phyloP scores from a whole-genome alignment of 2,113 vertebrate genomes.

The Urocitellus parryii region DNA sequence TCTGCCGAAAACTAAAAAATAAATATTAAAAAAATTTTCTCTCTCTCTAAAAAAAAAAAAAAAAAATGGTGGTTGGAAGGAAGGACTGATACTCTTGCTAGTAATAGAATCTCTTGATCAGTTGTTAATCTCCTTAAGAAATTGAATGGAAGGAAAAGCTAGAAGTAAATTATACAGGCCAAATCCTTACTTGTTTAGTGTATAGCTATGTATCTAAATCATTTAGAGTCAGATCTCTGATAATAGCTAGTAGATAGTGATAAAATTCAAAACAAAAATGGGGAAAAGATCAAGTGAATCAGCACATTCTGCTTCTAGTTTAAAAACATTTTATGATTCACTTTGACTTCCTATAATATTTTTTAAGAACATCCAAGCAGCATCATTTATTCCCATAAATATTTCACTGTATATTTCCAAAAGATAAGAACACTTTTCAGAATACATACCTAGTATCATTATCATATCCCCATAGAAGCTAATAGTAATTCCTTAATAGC shows the following conservation, averaged over 20 bases:
- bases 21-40: too few species aligned
- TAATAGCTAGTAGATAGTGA: not conserved
- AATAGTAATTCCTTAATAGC: constrained; percentile 11
- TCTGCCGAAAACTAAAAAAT: too few species aligned
- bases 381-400: constrained; percentile 30
- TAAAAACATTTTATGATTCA: not conserved
- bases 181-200: constrained; percentile 13
- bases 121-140: not conserved
- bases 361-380: not conserved
- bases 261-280: not conserved
- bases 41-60: too few species aligned
- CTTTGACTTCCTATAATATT: not conserved
- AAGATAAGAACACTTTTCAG: constrained; percentile 44
- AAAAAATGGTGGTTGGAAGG: not conserved
- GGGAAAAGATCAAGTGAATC: not conserved
- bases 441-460: not conserved
- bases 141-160: constrained; percentile 14
- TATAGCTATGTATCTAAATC: not conserved
- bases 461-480: not conserved
- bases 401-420: constrained; percentile 23
- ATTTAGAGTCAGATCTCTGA: not conserved
- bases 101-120: constrained; percentile 24
- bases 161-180: not conserved
- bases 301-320: not conserved
- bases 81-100: constrained; percentile 12